Evolutionary conservation across 2,113 vertebrate species (phyloP).

Genomic region (Gila orcuttii): DNA sequence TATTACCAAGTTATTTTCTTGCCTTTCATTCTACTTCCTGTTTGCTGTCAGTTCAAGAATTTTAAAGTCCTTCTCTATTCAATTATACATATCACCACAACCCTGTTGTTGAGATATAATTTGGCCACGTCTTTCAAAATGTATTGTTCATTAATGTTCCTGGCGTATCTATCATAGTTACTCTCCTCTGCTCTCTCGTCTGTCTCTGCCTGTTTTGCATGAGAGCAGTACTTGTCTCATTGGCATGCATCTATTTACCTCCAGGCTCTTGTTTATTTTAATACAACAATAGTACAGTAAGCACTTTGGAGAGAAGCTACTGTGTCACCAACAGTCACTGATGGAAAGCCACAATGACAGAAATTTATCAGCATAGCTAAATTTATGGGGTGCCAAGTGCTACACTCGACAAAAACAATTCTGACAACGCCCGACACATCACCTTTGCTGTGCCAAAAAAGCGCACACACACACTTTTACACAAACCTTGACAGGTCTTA

Average conservation of each 20-base stretch:
- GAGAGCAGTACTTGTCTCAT: slow-evolving; percentile 54
- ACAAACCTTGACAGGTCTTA: not conserved
- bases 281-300: slow-evolving; percentile 65
- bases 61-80: not conserved
- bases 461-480: not conserved
- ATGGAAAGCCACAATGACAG: slow-evolving; percentile 69
- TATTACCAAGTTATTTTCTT: not conserved
- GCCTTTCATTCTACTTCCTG: not conserved
- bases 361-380: slow-evolving; percentile 68
- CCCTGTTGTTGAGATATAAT: slow-evolving; percentile 11
- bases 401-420: slow-evolving; percentile 72
- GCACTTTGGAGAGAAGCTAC: slow-evolving; percentile 52
- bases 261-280: slow-evolving; percentile 66
- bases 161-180: slow-evolving; percentile 23
- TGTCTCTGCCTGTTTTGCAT: slow-evolving; percentile 54
- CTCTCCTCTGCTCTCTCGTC: slow-evolving; percentile 17
- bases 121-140: slow-evolving; percentile 5
- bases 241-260: slow-evolving; percentile 57
- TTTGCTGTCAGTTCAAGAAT: not conserved
- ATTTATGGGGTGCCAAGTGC: slow-evolving; percentile 68
- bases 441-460: slow-evolving; percentile 56
- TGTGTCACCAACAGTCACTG: slow-evolving; percentile 58
- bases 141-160: slow-evolving; percentile 46
- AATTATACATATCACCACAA: not conserved
- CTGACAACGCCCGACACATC: slow-evolving; percentile 61